Percentiles rank a stretch among this genome's conserved stretches.
Evolutionary conservation across 2,113 vertebrate genomes (phyloP).

Genomic region (Anoplopoma fimbria): DNA sequence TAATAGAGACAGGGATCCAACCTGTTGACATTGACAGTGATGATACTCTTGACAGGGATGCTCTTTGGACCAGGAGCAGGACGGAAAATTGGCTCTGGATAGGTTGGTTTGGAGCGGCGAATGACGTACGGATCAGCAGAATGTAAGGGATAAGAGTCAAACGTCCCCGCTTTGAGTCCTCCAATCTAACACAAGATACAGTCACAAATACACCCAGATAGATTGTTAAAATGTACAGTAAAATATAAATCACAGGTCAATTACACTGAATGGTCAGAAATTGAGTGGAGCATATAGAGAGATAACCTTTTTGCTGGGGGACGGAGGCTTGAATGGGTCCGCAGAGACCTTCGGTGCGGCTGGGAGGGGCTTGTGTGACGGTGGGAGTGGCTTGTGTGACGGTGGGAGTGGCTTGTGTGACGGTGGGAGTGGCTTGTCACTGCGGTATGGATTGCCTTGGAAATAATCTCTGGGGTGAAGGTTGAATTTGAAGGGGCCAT

Average conservation of each 20-base stretch:
- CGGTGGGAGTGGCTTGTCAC: constrained; percentile 81
- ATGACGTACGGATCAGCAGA: constrained; percentile 79
- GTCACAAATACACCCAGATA: neutral
- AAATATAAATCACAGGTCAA: neutral
- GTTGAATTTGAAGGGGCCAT: constrained; percentile 87
- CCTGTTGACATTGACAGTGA: constrained; percentile 85
- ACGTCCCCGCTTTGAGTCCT: constrained; percentile 91
- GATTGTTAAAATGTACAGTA: neutral
- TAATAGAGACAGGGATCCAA: constrained; percentile 42
- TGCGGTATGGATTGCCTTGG: constrained; percentile 87
- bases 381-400: constrained; percentile 82
- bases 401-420: constrained; percentile 72
- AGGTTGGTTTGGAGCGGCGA: constrained; percentile 48
- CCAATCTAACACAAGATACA: constrained; percentile 75
- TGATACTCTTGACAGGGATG: constrained; percentile 85
- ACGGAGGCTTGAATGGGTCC: constrained; percentile 88
- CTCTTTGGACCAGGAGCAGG: constrained; percentile 85
- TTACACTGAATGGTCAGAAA: neutral
- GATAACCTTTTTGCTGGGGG: constrained; percentile 88
- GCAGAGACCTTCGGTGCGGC: constrained; percentile 41
- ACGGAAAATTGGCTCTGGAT: constrained; percentile 81
- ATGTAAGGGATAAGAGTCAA: constrained; percentile 84
- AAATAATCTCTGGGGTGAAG: constrained; percentile 89
- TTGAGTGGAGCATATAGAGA: neutral
- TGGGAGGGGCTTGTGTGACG: constrained; percentile 69